Conservation (phyloP, 2,797 vertebrate genomes). For the Siniperca undulata region DNA sequence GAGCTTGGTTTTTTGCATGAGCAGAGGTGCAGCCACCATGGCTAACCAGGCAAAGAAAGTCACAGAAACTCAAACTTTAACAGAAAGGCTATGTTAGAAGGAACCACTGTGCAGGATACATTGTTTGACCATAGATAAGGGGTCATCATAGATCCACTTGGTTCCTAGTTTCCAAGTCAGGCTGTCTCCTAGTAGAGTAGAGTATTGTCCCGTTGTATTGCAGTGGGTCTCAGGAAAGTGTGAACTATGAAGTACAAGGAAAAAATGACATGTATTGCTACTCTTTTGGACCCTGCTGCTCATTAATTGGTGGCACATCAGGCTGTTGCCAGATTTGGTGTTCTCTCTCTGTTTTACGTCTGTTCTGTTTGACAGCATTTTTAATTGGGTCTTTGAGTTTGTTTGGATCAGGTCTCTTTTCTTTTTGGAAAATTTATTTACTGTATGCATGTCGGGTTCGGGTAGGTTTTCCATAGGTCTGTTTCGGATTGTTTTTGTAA, state of each 20-base stretch:
- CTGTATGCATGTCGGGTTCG: neutral
- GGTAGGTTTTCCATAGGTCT: neutral
- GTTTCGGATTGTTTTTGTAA: neutral
- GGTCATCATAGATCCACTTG: neutral
- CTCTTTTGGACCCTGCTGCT: slow-evolving; percentile 1
- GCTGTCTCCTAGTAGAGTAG: neutral
- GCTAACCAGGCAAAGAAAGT: slow-evolving; percentile 1
- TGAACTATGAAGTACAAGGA: neutral
- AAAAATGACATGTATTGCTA: neutral
- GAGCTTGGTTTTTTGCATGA: slow-evolving; percentile 22
- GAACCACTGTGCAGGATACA: neutral
- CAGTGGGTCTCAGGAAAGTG: neutral
- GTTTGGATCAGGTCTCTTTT: neutral
- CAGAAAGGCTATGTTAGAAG: neutral
- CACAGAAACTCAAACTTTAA: neutral
- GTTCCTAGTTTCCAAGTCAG: neutral
- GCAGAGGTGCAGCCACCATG: slow-evolving; percentile 21
- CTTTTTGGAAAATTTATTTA: neutral
- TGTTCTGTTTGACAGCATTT: neutral
- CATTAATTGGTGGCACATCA: slow-evolving; percentile 5
- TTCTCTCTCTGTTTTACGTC: slow-evolving; percentile 12
- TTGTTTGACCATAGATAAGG: neutral
- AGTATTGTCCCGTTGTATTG: neutral
- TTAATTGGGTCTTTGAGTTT: slow-evolving; percentile 7
- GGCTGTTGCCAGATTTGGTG: slow-evolving; percentile 10